Evolutionary conservation across 1,140 invertebrate species (phyloP), one percentile per base, ranked within the genome.

Genomic region (Drosophila repleta): DNA sequence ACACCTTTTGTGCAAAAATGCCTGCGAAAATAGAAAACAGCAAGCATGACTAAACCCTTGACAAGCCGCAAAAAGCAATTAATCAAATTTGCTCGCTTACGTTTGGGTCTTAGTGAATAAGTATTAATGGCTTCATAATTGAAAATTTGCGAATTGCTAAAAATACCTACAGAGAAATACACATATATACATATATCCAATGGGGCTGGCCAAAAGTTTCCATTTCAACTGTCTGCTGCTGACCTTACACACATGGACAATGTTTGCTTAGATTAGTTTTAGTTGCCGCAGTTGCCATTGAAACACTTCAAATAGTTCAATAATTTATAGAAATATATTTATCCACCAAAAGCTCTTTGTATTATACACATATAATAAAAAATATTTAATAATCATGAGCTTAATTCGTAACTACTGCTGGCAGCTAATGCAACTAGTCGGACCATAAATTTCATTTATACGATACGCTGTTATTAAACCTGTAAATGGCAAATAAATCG

Each of bases 1-100:
- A 88, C 83, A 88, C 83, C 83, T 88, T 88, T 79, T 74, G 79
- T 83, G 79, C 79, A 79, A 88, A 88, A 82, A 79, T 68, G n/a
- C 46, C 79, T 69, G 83, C 83, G 76, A 88, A 88, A 88, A 83
- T 89, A 88, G 83, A 88, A 88, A 88, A 88, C 75, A 63, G 65
- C 71, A 37, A 57, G 76, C 76, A 79, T 55, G 76, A 76, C 56
- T 76, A 74, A 87, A 78, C 74, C 81, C 58, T 76, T 79, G 81
- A 71, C 82, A 78, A 78, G 77, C 68, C 61, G 26, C 58, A 70
- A 85, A 88, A 88, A 88, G 72, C 84, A 66, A 88, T 88, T 88
- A 88, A 88, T 88, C 83, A 88, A 88, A 51, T 51, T 65, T 66
- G 51, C 53, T 65, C 77, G 61, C 63, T 53, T 67, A 46, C 63